Evolutionary conservation across 2,888 invertebrate genomes (phyloP).

Genomic region (Strigamia transsilvanica): DNA sequence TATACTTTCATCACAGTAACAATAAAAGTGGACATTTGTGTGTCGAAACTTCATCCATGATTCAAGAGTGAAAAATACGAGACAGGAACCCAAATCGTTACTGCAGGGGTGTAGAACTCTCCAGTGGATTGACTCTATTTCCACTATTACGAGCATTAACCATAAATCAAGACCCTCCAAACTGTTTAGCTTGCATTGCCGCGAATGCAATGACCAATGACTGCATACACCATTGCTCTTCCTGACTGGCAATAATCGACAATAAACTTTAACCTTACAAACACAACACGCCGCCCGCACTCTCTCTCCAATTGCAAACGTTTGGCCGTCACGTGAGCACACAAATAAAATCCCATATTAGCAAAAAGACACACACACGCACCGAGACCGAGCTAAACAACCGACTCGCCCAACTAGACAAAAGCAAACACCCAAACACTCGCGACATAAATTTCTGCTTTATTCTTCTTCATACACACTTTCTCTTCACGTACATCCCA

Average conservation of each 20-base stretch:
- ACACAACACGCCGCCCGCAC: neutral
- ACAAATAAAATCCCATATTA: constrained; percentile 10
- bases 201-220: constrained; percentile 19
- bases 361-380: constrained; percentile 10
- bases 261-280: neutral
- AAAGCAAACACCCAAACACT: constrained; percentile 6
- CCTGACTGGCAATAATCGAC: neutral
- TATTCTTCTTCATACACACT: constrained; percentile 41
- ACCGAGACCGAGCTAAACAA: neutral
- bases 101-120: constrained; percentile 33
- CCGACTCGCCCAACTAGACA: neutral
- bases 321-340: neutral
- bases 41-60: constrained; percentile 34
- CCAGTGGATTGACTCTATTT: constrained; percentile 40
- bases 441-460: constrained; percentile 28
- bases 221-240: constrained; percentile 3
- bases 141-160: constrained; percentile 41
- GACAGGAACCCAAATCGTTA: constrained; percentile 33
- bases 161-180: constrained; percentile 37
- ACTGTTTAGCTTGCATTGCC: constrained; percentile 38
- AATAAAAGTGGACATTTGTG: constrained; percentile 34
- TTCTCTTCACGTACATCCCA: constrained; percentile 38
- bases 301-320: neutral
- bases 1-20: neutral
- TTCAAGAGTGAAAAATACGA: constrained; percentile 37